Percentiles rank a stretch among this genome's conserved stretches.
Conservation (phyloP, 2,888 invertebrate species). For the Mesorhabditis spiculigera region DNA sequence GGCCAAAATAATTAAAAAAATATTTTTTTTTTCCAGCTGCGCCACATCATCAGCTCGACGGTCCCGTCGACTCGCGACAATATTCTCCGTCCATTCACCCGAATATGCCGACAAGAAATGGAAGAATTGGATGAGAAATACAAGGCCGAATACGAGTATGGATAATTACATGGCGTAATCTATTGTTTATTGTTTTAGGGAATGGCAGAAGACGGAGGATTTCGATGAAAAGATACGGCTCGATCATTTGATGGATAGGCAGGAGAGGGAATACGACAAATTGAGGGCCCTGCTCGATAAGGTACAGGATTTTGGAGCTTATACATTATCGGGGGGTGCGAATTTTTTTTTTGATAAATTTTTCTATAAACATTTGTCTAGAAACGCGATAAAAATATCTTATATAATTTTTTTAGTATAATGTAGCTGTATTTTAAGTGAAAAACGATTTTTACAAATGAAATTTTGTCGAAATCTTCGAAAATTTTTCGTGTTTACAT, state of each 20-base stretch:
- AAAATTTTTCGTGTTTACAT: too few species aligned
- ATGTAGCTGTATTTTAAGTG: too few species aligned
- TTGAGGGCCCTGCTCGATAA: not conserved
- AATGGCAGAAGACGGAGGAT: not conserved
- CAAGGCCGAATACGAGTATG: not conserved
- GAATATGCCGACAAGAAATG: not conserved
- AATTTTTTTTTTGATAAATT: too few species aligned
- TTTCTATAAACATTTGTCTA: too few species aligned
- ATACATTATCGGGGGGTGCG: too few species aligned
- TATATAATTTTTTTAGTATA: too few species aligned
- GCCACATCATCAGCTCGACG: not conserved
- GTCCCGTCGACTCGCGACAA: not conserved
- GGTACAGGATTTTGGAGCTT: not conserved
- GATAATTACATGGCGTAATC: not conserved
- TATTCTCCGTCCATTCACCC: not conserved
- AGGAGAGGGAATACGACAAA: not conserved
- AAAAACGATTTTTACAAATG: too few species aligned
- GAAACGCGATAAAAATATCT: too few species aligned
- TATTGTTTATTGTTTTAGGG: not conserved
- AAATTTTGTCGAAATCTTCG: too few species aligned
- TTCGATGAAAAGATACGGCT: not conserved
- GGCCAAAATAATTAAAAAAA: too few species aligned
- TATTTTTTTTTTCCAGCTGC: not conserved
- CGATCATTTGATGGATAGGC: not conserved
- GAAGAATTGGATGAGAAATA: not conserved